A percentile compares a stretch with the other conserved stretches of the same genome.
Conservation (phyloP, 2,113 vertebrate genomes). For the Oncorhynchus keta region DNA sequence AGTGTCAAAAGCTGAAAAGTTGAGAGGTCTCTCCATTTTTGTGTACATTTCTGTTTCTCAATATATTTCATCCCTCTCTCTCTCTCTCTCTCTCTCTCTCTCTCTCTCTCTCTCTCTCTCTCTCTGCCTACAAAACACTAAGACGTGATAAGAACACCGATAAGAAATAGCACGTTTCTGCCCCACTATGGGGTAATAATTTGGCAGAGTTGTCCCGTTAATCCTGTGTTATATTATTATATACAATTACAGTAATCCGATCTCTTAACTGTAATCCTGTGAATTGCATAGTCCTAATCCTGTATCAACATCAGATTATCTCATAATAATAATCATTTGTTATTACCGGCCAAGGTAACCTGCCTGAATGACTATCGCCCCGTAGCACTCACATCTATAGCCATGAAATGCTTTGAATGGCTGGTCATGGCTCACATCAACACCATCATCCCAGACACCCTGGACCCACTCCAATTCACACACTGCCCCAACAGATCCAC, state of each 20-base stretch:
- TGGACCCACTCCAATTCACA: no score
- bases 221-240: slow-evolving; percentile 42
- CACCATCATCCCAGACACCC: no score
- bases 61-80: not conserved
- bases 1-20: slow-evolving; percentile 24
- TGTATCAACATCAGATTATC: slow-evolving; percentile 62
- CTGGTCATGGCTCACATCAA: no score
- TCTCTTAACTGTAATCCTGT: slow-evolving; percentile 62
- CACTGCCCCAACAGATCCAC: no score
- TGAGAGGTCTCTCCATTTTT: slow-evolving; percentile 11
- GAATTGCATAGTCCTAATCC: slow-evolving; percentile 65
- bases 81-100: no score
- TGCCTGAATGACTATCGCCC: no score
- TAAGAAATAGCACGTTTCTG: not conserved
- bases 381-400: no score
- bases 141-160: no score
- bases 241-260: slow-evolving; percentile 55
- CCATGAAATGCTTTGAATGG: no score
- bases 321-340: slow-evolving; percentile 11
- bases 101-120: no score
- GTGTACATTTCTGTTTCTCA: slow-evolving; percentile 10
- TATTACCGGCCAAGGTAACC: not conserved
- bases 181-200: slow-evolving; percentile 28
- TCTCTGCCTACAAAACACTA: not conserved
- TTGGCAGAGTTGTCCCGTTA: slow-evolving; percentile 57